phyloP scores from a whole-genome alignment of 1,140 invertebrate species.

The Heliconius congener region DNA sequence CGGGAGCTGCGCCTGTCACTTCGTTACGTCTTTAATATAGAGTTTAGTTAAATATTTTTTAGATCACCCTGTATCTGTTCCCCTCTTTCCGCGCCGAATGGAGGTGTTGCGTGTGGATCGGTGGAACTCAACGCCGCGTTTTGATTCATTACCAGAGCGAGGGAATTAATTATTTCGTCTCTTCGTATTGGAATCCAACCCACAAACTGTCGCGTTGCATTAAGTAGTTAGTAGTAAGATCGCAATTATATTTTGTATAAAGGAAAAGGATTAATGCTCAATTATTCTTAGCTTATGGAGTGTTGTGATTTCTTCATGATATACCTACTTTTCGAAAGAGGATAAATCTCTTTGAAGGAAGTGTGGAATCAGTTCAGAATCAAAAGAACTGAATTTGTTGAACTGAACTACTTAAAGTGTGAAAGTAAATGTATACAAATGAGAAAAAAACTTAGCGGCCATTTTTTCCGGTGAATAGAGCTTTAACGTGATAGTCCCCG shows the following conservation, averaged over 20 bases:
- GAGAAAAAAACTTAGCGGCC: neutral
- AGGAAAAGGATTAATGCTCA: neutral
- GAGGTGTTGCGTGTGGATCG: no score
- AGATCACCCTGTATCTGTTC: no score
- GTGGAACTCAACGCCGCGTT: no score
- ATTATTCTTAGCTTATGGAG: neutral
- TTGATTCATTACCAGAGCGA: no score
- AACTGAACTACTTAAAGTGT: neutral
- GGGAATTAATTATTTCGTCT: no score
- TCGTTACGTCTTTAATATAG: neutral
- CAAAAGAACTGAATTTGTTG: no score
- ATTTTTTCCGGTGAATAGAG: neutral
- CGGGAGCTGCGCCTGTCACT: neutral
- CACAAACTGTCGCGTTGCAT: neutral
- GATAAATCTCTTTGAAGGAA: no score
- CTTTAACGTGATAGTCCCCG: slow-evolving; percentile 9
- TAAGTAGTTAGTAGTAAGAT: neutral
- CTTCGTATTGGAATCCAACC: no score
- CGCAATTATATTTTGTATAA: neutral
- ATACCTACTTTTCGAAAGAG: no score
- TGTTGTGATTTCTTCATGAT: no score
- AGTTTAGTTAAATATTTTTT: neutral
- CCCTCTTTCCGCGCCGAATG: no score
- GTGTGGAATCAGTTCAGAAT: no score
- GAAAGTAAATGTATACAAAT: neutral